A percentile compares a stretch with the other conserved stretches of the same genome.
Conservation (phyloP, 2,113 vertebrate species). For the Ammodytes marinus region DNA sequence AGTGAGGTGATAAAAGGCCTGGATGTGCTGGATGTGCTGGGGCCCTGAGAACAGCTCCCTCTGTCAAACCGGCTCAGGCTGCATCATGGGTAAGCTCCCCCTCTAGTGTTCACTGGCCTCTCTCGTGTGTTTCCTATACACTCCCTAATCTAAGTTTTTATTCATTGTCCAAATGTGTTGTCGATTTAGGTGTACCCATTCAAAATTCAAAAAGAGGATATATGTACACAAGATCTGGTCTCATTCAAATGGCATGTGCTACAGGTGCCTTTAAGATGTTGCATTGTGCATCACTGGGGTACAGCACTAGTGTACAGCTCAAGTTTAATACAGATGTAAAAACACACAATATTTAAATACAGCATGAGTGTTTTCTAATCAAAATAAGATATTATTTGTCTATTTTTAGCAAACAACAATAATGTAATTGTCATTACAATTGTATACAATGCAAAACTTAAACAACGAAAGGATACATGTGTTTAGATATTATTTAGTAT, state of each 20-base stretch:
- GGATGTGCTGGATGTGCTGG: constrained; percentile 78
- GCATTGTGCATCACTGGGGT: not conserved
- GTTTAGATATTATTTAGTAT: not conserved
- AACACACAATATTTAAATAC: not conserved
- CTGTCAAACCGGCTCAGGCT: constrained; percentile 82
- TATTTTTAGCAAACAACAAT: not conserved
- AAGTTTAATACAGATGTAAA: not conserved
- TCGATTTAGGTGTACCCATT: not conserved
- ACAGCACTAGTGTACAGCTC: not conserved
- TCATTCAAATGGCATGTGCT: not conserved
- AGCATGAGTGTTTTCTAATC: not conserved
- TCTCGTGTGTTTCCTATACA: constrained; percentile 71
- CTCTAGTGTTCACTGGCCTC: constrained; percentile 96
- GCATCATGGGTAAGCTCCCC: constrained; percentile 94
- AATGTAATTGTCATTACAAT: not conserved
- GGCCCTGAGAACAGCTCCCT: constrained; percentile 83
- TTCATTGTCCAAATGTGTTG: constrained; percentile 11
- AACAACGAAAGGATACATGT: not conserved
- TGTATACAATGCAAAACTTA: no score
- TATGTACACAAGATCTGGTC: not conserved
- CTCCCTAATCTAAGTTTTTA: constrained; percentile 34
- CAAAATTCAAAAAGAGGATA: not conserved
- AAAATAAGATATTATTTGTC: not conserved
- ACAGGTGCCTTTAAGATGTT: constrained; percentile 12
- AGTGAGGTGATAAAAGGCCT: constrained; percentile 67